Conservation (phyloP, 1,140 invertebrate species). For the Zaprionus capensis region DNA sequence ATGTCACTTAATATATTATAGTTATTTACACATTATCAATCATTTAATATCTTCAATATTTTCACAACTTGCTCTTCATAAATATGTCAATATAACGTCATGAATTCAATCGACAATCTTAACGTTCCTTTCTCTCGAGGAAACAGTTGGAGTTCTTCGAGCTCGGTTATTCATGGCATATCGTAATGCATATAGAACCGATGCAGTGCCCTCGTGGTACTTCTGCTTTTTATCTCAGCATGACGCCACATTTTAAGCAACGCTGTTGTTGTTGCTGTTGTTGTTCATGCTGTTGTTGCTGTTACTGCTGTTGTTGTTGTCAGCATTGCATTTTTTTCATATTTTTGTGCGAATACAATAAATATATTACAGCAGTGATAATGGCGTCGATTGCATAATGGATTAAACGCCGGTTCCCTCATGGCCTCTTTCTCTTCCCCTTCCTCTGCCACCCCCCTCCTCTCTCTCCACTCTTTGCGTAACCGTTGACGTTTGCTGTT, state of each 20-base stretch:
- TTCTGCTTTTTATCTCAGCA: conserved; percentile 5
- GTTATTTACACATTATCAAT: background rate
- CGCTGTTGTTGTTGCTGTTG: conserved; percentile 5
- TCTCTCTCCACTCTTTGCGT: background rate
- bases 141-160: no score
- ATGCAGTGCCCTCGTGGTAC: background rate
- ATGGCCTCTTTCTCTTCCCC: background rate
- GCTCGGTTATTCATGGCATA: no score
- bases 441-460: background rate
- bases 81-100: background rate
- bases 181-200: background rate
- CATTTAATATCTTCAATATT: background rate
- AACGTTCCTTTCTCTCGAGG: no score
- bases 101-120: background rate
- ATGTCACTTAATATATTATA: background rate
- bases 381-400: conserved; percentile 73
- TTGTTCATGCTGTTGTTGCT: background rate
- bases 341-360: conserved; percentile 52
- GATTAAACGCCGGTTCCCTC: conserved; percentile 57
- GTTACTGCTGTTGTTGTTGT: conserved; percentile 9
- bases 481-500: conserved; percentile 53
- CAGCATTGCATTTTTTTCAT: conserved; percentile 21
- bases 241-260: conserved; percentile 11
- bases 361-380: conserved; percentile 75
- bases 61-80: background rate